phyloP scores from a whole-genome alignment of 1,140 invertebrate species.

The Bombus superbus region DNA sequence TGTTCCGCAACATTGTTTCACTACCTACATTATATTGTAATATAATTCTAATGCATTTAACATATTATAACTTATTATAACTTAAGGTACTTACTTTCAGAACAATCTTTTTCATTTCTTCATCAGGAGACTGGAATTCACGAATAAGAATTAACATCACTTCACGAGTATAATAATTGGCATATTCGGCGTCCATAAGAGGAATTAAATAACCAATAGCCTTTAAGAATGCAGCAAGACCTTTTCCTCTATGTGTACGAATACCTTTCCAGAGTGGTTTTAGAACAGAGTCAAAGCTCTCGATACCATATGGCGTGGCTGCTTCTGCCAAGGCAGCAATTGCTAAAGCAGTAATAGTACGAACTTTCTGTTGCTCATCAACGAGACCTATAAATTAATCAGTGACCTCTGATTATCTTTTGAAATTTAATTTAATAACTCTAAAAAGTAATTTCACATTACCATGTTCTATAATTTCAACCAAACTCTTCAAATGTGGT shows the following conservation, averaged over 20 bases:
- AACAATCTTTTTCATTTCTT: slow-evolving; percentile 99
- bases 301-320: slow-evolving; percentile 99
- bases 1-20: slow-evolving; percentile 99
- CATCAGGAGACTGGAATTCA: slow-evolving; percentile 99
- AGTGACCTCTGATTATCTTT: neutral
- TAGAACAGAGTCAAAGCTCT: slow-evolving; percentile 99
- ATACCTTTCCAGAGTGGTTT: slow-evolving; percentile 99
- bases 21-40: slow-evolving; percentile 87
- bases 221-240: slow-evolving; percentile 99
- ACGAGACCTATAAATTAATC: slow-evolving; percentile 84
- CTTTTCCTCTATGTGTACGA: slow-evolving; percentile 98
- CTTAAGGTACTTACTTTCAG: slow-evolving; percentile 88
- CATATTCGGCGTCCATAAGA: slow-evolving; percentile 99
- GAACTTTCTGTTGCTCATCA: slow-evolving; percentile 94
- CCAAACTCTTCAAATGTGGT: slow-evolving; percentile 98
- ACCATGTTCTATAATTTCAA: slow-evolving; percentile 99
- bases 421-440: neutral
- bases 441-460: slow-evolving; percentile 59
- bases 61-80: neutral
- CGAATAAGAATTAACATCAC: slow-evolving; percentile 99
- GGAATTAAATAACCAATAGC: slow-evolving; percentile 99
- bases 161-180: slow-evolving; percentile 99
- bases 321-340: slow-evolving; percentile 98
- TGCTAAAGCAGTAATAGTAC: slow-evolving; percentile 99
- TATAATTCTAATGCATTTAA: slow-evolving; percentile 12